A percentile compares a stretch with the other conserved stretches of the same genome.
These are phyloP conservation scores for Frankliniella fusca DNA, from an alignment of 2,888 invertebrate species.

Conservation along the genomic window DNA sequence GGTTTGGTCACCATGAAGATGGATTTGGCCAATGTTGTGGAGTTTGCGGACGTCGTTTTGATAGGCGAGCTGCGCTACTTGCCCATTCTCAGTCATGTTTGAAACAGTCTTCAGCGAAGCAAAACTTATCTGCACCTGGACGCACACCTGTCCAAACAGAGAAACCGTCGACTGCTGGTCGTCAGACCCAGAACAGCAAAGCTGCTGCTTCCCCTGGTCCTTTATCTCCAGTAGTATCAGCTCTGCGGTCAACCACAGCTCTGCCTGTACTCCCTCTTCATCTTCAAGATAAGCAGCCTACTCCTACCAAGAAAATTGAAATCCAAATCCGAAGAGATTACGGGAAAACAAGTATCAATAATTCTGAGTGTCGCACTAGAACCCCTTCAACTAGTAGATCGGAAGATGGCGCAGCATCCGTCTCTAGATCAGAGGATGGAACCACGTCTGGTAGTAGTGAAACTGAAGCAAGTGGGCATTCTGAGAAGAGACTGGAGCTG, in stretches of 20 bases:
- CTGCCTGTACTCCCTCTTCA: neutral
- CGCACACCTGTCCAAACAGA: neutral
- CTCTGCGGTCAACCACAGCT: neutral
- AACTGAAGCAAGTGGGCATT: neutral
- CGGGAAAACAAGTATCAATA: constrained; percentile 36
- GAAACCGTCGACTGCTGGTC: constrained; percentile 28
- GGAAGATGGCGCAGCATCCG: neutral
- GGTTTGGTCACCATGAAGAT: constrained; percentile 63
- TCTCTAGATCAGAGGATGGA: neutral
- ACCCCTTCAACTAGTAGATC: neutral
- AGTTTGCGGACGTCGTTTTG: constrained; percentile 67
- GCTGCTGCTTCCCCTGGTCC: neutral
- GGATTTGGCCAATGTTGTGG: constrained; percentile 61
- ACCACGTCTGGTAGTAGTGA: neutral
- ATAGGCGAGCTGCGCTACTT: constrained; percentile 65
- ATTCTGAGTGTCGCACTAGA: neutral
- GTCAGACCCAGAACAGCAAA: neutral
- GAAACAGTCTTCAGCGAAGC: constrained; percentile 52
- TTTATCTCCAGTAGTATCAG: neutral
- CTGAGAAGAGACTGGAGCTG: neutral
- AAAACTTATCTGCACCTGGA: constrained; percentile 42
- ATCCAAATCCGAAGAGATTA: constrained; percentile 41
- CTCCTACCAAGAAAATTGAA: constrained; percentile 38
- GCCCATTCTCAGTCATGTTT: constrained; percentile 67
- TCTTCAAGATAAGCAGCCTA: neutral